Conservation (phyloP, 2,888 invertebrate genomes). For the Eilema depressum region DNA sequence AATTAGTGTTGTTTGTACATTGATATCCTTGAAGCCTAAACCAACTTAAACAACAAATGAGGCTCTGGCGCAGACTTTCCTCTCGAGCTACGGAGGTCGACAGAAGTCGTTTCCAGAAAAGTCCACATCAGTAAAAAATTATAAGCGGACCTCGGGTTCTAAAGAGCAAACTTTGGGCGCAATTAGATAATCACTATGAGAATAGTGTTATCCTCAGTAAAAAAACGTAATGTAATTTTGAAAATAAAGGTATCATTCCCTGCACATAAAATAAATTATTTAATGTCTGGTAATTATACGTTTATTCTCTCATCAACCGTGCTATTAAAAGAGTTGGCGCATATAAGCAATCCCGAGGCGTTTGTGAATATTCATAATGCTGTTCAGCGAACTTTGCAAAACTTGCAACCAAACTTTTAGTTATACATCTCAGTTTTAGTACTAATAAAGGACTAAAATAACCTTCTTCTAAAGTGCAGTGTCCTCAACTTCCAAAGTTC, state of each 20-base stretch:
- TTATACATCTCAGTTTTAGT: constrained; percentile 57
- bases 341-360: constrained; percentile 68
- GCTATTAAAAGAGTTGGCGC: constrained; percentile 68
- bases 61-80: too few species aligned
- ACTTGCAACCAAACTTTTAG: constrained; percentile 64
- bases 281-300: constrained; percentile 27
- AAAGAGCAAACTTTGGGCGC: too few species aligned
- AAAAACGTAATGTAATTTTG: neutral
- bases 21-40: too few species aligned
- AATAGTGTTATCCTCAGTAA: neutral
- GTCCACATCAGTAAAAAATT: too few species aligned
- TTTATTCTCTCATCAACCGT: constrained; percentile 52
- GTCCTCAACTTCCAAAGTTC: constrained; percentile 42
- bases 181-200: too few species aligned
- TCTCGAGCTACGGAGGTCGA: too few species aligned
- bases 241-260: neutral
- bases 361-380: constrained; percentile 78
- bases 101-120: too few species aligned
- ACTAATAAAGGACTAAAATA: constrained; percentile 55
- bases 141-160: too few species aligned
- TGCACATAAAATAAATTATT: constrained; percentile 15
- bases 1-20: too few species aligned
- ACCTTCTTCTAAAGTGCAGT: constrained; percentile 45
- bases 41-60: too few species aligned
- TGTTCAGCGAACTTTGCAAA: constrained; percentile 63